Evolutionary conservation across 1,140 invertebrate genomes (phyloP).

Genomic region (Camponotus floridanus): DNA sequence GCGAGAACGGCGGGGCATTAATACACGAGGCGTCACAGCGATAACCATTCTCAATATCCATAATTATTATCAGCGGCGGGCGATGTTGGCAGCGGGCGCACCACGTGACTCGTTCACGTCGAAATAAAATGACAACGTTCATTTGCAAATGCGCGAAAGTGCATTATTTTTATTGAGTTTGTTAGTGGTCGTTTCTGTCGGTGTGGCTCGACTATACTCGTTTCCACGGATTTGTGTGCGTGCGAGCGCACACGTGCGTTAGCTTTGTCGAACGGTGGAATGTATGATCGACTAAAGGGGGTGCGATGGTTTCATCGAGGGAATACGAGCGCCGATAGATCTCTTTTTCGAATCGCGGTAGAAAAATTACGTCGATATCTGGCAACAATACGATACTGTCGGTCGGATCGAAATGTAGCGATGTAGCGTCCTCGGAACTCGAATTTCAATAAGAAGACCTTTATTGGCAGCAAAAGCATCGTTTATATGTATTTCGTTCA

Average conservation of each 20-base stretch:
- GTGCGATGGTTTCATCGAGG: conserved; percentile 66
- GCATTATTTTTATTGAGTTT: conserved; percentile 82
- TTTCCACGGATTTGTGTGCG: conserved; percentile 40
- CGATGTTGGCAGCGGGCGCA: conserved; percentile 70
- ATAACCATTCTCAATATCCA: conserved; percentile 83
- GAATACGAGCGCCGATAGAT: conserved; percentile 62
- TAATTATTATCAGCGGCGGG: conserved; percentile 79
- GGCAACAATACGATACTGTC: conserved; percentile 64
- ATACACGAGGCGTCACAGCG: conserved; percentile 78
- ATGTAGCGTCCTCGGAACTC: background rate
- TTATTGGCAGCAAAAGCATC: conserved; percentile 1
- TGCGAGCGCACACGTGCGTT: conserved; percentile 40
- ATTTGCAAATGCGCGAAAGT: conserved; percentile 81
- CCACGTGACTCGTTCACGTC: conserved; percentile 73
- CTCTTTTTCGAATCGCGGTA: conserved; percentile 49
- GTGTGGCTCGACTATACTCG: conserved; percentile 52
- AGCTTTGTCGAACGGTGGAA: conserved; percentile 60
- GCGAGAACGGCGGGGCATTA: conserved; percentile 73
- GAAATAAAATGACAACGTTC: conserved; percentile 82
- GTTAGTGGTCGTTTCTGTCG: conserved; percentile 75
- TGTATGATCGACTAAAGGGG: conserved; percentile 59
- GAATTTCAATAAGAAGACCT: conserved; percentile 49
- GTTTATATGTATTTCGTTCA: conserved; percentile 20
- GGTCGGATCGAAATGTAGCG: conserved; percentile 54
- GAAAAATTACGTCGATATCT: conserved; percentile 72